phyloP scores from a whole-genome alignment of 2,797 vertebrate species.

The Poeciliopsis gracilis region DNA sequence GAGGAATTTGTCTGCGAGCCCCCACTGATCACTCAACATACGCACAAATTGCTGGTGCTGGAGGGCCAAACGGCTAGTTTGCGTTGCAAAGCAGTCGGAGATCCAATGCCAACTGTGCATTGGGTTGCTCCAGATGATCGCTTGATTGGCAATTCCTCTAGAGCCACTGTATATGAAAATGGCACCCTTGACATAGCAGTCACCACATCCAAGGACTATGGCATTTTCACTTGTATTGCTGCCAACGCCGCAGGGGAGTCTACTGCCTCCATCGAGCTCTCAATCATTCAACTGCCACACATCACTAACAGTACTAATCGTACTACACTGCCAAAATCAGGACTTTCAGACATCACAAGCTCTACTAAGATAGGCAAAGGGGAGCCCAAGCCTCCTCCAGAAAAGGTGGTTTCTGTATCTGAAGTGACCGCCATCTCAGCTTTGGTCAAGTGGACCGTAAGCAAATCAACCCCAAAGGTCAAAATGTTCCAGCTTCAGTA shows the following conservation, averaged over 20 bases:
- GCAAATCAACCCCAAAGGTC: conserved; percentile 92
- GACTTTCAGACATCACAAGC: conserved; percentile 97
- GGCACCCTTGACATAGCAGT: conserved; percentile 95
- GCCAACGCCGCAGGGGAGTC: conserved; percentile 97
- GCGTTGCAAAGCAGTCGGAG: conserved; percentile 96
- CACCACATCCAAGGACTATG: conserved; percentile 95
- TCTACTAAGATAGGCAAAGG: conserved; percentile 92
- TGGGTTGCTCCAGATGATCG: conserved; percentile 96
- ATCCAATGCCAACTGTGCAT: conserved; percentile 93
- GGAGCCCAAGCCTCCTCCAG: conserved; percentile 87
- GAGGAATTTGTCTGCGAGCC: conserved; percentile 98
- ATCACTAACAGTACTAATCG: conserved; percentile 91
- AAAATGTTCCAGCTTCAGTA: conserved; percentile 99
- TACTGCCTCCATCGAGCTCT: conserved; percentile 92
- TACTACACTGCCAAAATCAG: conserved; percentile 88
- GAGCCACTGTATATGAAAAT: conserved; percentile 91
- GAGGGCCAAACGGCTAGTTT: conserved; percentile 95
- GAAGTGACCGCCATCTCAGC: conserved; percentile 95
- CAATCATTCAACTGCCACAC: conserved; percentile 96
- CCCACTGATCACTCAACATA: conserved; percentile 95
- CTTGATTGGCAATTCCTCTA: conserved; percentile 92
- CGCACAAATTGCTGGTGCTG: conserved; percentile 92
- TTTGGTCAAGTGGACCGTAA: conserved; percentile 94
- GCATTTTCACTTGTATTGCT: conserved; percentile 96
- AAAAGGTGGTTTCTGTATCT: conserved; percentile 90